Evolutionary conservation across 2,888 invertebrate genomes (phyloP), one percentile per base, ranked within the genome.

Genomic region (Priocnemis perturbator): DNA sequence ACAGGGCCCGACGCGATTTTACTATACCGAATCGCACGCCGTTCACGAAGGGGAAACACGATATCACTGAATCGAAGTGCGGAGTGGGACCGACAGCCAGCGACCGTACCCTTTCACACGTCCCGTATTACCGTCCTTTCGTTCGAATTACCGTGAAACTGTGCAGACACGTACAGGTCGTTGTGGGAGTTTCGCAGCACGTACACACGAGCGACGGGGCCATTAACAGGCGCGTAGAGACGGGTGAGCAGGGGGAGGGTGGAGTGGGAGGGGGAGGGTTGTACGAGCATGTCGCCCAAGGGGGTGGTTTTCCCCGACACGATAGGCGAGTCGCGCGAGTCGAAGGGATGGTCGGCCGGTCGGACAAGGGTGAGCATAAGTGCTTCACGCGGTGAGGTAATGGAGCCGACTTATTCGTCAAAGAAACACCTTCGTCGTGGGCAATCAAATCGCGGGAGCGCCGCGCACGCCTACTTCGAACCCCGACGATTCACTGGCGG

Each of bases 341-440:
- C 23, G 58, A 68, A 66, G 66, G 69, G 44, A 52, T 17, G 23
- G 7, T 17, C 50, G 56, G 53, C 23, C 64, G 56, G 47, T 71
- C 64, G 68, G 55, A 68, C 58, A 71, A 66, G 66, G 65, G 67
- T 20, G 62, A 66, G 71, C 67, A 71, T 79, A 83, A 84, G 83
- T 83, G 84, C 76, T 81, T 77, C 83, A 78, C 77, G 80, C 73
- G 72, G 76, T 64, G 79, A 79, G 71, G 74, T 82, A 82, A 83
- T 84, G 81, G 81, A 81, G 74, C 73, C 79, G 78, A 76, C 79
- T 79, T 78, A 81, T 82, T 83, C 80, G 78, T 77, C 37, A 37
- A 70, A 71, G 73, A 70, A 68, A 78, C 76, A 81, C 69, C 61
- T 69, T 62, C 67, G 63, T 56, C 64, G 52, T 65, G 61, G 74